Conservation (phyloP, 2,113 vertebrate genomes). For the Xerus inauris region DNA sequence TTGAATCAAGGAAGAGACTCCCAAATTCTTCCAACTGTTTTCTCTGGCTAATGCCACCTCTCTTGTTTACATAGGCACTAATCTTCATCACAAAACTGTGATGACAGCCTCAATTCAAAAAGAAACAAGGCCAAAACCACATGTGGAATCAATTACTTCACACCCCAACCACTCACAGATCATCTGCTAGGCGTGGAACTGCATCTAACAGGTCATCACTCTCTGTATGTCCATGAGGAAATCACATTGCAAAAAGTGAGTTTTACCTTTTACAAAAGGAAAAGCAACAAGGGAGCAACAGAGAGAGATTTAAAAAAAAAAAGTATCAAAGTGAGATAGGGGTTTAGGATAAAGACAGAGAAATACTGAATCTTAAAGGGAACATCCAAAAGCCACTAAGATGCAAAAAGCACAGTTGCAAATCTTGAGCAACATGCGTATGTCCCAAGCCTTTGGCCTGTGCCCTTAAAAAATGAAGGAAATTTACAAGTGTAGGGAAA, state of each 20-base stretch:
- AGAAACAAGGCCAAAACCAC: neutral
- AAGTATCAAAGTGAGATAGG: neutral
- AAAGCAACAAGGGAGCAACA: neutral
- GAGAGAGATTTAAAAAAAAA: neutral
- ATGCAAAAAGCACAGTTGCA: no score
- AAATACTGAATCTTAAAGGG: no score
- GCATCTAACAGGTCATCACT: neutral
- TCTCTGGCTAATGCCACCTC: neutral
- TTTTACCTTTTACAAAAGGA: neutral
- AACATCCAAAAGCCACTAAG: no score
- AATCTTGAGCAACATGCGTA: no score
- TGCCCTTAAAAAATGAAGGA: no score
- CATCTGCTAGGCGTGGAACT: neutral
- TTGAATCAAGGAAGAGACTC: neutral
- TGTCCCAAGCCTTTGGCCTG: no score
- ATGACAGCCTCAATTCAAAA: neutral
- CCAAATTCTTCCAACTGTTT: neutral
- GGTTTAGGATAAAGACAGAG: no score
- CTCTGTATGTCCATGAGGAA: neutral
- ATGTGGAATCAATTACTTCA: neutral
- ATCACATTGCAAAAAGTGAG: neutral
- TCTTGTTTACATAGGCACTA: neutral
- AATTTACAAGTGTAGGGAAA: no score
- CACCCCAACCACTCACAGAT: neutral
- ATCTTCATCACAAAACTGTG: neutral